phyloP scores from a whole-genome alignment of 1,140 invertebrate genomes.

The Gerris buenoi region DNA sequence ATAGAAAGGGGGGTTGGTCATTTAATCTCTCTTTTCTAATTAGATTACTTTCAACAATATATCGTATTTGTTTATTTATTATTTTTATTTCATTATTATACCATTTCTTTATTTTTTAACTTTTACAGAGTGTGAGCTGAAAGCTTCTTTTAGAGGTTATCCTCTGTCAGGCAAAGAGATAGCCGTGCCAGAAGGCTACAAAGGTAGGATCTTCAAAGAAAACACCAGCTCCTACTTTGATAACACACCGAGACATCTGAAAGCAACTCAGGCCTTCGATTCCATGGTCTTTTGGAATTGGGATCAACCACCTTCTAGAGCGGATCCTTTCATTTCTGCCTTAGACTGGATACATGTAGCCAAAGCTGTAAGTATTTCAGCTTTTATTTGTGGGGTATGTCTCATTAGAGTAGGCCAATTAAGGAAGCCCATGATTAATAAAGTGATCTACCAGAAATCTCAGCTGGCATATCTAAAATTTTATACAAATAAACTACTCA shows the following conservation, averaged over 20 bases:
- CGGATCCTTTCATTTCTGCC: slow-evolving; percentile 47
- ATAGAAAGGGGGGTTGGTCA: no score
- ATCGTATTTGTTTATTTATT: slow-evolving; percentile 2
- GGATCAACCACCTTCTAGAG: slow-evolving; percentile 51
- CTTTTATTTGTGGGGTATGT: no score
- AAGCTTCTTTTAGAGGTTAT: slow-evolving; percentile 47
- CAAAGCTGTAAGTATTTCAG: slow-evolving; percentile 48
- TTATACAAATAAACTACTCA: no score
- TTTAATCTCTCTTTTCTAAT: slow-evolving; percentile 25
- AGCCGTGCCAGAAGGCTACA: slow-evolving; percentile 42
- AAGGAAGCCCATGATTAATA: no score
- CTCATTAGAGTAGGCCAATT: no score
- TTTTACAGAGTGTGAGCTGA: no score
- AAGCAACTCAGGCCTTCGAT: slow-evolving; percentile 43
- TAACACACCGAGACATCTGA: slow-evolving; percentile 42
- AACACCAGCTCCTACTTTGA: slow-evolving; percentile 41
- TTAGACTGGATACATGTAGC: slow-evolving; percentile 63
- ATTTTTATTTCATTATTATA: no score
- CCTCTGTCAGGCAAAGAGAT: slow-evolving; percentile 47
- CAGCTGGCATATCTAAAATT: no score
- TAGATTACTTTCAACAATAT: slow-evolving; percentile 5
- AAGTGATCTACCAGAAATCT: no score
- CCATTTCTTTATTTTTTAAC: no score
- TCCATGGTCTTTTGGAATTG: slow-evolving; percentile 62
- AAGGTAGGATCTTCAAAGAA: slow-evolving; percentile 49